Base-by-base conservation (phyloP, 2,888 invertebrate species). In the Drosophila melanosoma region DNA sequence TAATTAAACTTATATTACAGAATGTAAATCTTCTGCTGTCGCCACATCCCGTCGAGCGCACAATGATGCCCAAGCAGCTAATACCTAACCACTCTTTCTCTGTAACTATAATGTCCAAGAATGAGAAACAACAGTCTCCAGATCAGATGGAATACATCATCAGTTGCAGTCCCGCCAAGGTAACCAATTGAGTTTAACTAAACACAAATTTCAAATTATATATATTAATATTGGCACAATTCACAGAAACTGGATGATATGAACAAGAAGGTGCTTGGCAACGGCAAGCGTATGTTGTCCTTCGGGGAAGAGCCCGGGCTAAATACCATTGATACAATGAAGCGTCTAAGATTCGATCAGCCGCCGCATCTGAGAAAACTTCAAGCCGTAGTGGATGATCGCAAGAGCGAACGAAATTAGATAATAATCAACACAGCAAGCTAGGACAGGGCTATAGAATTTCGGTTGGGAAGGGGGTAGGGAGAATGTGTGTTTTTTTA, bases 11-110 rank as follows among this genome's bases (percentile, higher is more conserved):
- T 38, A 56, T 49, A n/a, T 67, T 29, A 3, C 63, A 93, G 92
- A 89, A 91, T 70, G 70, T 84, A 23, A 92, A 93, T 68, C 94
- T 95, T 42, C 92, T 95, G 3, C 80, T 97, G 62, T 97, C 97
- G 69, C 97, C 97, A 0, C 93, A 97, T 80, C 97, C 97, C 0
- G 94, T 95, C 69, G 94, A 95, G 74, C 91, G 89, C 62, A 94
- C 90, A 45, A 84, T 82, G 58, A 82, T 82, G 74, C 92, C 93
- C 60, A 91, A 91, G 79, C 92, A 92, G 82, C 79, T 93, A 54
- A 92, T 92, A 33, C 90, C 86, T 65, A 95, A 94, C 79, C 94
- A 94, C 87, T 93, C 93, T 17, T 94, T 96, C 10, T 96, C 94
- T 88, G 94, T 96, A 35, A 94, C 94, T 63, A 94, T 95, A 12